Percentiles rank a stretch among this genome's conserved stretches.
Evolutionary conservation across 2,113 vertebrate genomes (phyloP).

Genomic region (Acanthisitta chloris): DNA sequence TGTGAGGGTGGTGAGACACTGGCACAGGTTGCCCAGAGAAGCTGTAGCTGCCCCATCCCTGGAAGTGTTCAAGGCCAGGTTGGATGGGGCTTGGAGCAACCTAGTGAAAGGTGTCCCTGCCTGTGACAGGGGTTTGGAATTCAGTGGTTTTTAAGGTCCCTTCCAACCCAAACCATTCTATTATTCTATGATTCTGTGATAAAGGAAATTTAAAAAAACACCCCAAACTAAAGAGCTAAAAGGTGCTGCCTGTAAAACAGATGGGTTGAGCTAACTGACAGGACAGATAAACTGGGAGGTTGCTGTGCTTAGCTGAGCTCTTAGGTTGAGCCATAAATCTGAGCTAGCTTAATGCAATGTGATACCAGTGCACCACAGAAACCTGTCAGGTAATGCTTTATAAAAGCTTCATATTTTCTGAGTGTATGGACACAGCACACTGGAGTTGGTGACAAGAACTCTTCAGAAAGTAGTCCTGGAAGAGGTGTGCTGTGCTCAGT

Average conservation of each 20-base stretch:
- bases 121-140: fast-evolving
- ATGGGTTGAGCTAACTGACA: not conserved
- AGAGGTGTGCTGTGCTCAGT: fast-evolving
- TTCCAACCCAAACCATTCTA: not conserved
- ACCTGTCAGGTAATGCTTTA: not conserved
- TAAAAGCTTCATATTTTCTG: not conserved
- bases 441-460: not conserved
- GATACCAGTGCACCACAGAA: not conserved
- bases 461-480: not conserved
- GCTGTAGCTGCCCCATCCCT: not conserved
- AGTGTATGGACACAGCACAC: not conserved
- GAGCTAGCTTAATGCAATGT: not conserved
- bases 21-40: not conserved
- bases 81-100: fast-evolving
- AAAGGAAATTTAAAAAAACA: not conserved
- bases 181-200: not conserved
- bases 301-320: not conserved
- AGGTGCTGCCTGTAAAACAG: not conserved
- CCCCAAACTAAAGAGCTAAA: not conserved
- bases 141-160: not conserved
- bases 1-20: fast-evolving
- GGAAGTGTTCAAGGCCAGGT: not conserved
- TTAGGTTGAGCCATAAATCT: not conserved
- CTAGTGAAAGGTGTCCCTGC: not conserved
- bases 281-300: not conserved